Conservation (phyloP, 2,797 vertebrate species). For the Enteromius unitaeniatus region DNA sequence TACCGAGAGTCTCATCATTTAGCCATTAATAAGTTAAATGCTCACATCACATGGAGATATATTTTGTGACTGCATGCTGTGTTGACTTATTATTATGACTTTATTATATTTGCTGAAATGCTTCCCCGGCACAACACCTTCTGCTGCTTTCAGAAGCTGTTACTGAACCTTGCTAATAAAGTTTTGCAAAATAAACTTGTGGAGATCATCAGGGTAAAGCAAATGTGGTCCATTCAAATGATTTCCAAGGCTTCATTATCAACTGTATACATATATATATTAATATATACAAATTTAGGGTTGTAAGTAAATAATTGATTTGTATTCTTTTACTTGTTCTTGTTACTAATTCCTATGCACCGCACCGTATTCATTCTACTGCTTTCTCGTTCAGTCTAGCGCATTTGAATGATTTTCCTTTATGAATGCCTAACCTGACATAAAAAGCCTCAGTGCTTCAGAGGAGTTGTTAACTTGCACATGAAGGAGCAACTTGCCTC, state of each 20-base stretch:
- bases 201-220: background rate
- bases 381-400: background rate
- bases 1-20: background rate
- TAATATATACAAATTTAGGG: too few species aligned
- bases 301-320: background rate
- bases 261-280: background rate
- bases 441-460: slow-evolving; percentile 10
- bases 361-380: background rate
- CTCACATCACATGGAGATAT: background rate
- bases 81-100: too few species aligned
- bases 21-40: background rate
- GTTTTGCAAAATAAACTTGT: background rate
- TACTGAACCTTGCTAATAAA: background rate
- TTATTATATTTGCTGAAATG: background rate
- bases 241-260: background rate
- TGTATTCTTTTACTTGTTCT: background rate
- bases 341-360: background rate
- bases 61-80: background rate
- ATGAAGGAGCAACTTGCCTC: background rate
- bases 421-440: background rate
- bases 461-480: background rate
- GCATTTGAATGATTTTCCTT: background rate
- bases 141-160: background rate
- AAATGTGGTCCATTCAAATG: background rate
- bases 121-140: background rate